phyloP scores from a whole-genome alignment of 1,140 invertebrate species.

The Calycopis cecrops region DNA sequence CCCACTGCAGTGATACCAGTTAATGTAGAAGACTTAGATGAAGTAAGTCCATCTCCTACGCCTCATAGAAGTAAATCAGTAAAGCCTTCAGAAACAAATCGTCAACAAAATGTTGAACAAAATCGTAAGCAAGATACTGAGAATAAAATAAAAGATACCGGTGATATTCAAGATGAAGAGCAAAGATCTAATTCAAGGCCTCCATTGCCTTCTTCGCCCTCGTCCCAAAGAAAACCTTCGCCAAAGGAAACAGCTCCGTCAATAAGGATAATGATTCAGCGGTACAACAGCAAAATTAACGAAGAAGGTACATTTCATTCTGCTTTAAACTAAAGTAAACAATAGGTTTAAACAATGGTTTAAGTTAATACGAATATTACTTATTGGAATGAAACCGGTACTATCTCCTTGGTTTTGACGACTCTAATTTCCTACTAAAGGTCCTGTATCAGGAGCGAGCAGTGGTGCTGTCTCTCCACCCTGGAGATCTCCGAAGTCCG shows the following conservation, averaged over 20 bases:
- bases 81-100: constrained; percentile 29
- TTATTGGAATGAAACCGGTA: too few species aligned
- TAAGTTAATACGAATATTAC: too few species aligned
- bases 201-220: constrained; percentile 76
- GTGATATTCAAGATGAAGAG: constrained; percentile 55
- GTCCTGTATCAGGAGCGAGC: constrained; percentile 66
- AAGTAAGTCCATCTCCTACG: constrained; percentile 37
- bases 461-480: constrained; percentile 77
- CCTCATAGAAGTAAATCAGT: constrained; percentile 24
- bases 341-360: too few species aligned
- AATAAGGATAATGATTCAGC: constrained; percentile 80
- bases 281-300: constrained; percentile 78
- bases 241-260: constrained; percentile 79
- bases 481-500: constrained; percentile 77
- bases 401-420: too few species aligned
- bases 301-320: constrained; percentile 57
- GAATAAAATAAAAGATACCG: constrained; percentile 41
- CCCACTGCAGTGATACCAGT: constrained; percentile 69
- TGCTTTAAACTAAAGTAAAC: too few species aligned
- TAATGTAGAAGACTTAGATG: constrained; percentile 66
- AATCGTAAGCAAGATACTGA: constrained; percentile 27
- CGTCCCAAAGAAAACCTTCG: constrained; percentile 68
- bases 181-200: constrained; percentile 57
- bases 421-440: constrained; percentile 26
- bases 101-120: constrained; percentile 31